Percentiles rank a stretch among this genome's conserved stretches.
phyloP scores from a whole-genome alignment of 92 coral and sea anemone species.

The Porites evermanni region DNA sequence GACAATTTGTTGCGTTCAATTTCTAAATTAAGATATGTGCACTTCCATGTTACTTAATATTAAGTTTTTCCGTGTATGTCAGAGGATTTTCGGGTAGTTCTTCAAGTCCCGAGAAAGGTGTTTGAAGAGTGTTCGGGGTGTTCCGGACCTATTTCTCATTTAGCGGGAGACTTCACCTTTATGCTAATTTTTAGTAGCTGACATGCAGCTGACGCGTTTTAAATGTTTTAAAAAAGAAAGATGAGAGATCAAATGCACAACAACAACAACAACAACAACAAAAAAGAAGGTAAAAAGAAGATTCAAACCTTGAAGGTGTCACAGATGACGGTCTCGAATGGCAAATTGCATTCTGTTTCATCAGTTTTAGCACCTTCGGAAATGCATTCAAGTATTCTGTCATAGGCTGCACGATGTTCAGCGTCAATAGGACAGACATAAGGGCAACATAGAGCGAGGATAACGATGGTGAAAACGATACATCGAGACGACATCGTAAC shows the following conservation, averaged over 20 bases:
- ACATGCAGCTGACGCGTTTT: neutral
- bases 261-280: neutral
- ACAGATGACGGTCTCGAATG: conserved; percentile 9
- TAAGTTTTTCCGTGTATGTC: too few species aligned
- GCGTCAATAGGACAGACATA: neutral
- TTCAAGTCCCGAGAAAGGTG: too few species aligned
- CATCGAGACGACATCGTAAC: conserved; percentile 4
- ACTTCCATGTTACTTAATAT: too few species aligned
- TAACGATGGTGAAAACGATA: neutral
- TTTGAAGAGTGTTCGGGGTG: too few species aligned
- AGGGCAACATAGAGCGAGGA: neutral
- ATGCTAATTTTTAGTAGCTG: neutral
- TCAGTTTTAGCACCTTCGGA: neutral
- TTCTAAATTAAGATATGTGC: too few species aligned
- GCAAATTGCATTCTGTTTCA: neutral
- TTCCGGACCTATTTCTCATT: too few species aligned
- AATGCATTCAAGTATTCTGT: conserved; percentile 8
- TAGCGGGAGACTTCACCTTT: too few species aligned
- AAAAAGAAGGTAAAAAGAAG: neutral
- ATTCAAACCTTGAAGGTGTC: conserved; percentile 7
- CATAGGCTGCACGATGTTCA: neutral
- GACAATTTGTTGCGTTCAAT: too few species aligned
- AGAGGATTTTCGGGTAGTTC: too few species aligned
- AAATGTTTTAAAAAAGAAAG: neutral
- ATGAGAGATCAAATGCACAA: neutral